Conservation (phyloP, 1,140 invertebrate genomes). For the Cataglyphis hispanica region DNA sequence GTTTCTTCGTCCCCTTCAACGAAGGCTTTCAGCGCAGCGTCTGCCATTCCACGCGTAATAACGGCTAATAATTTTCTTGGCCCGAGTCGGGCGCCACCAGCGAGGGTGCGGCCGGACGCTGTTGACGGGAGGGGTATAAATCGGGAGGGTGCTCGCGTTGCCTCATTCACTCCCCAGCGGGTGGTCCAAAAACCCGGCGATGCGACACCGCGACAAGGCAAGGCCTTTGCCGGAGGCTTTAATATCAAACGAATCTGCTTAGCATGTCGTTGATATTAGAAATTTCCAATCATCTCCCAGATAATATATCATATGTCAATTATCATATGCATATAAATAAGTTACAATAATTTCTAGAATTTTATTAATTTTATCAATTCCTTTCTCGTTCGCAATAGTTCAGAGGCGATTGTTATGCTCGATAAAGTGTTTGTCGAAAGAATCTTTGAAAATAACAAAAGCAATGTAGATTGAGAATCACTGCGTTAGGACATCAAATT, state of each 20-base stretch:
- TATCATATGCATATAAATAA: neutral
- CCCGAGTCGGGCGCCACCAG: conserved; percentile 46
- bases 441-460: neutral
- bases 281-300: conserved; percentile 9
- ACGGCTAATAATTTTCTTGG: conserved; percentile 62
- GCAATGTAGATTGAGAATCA: neutral
- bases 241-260: conserved; percentile 13
- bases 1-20: conserved; percentile 52
- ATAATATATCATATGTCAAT: neutral
- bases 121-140: conserved; percentile 52
- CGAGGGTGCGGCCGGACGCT: conserved; percentile 57
- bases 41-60: conserved; percentile 59
- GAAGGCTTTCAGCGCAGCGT: conserved; percentile 52
- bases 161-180: conserved; percentile 53
- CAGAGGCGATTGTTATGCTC: neutral
- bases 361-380: neutral
- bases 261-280: conserved; percentile 1
- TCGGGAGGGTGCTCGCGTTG: conserved; percentile 51
- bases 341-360: neutral
- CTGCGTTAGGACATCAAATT: neutral
- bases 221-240: neutral
- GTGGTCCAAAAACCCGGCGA: conserved; percentile 22
- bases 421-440: neutral
- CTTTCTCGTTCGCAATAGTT: neutral
- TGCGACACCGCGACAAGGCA: conserved; percentile 26